Base-by-base conservation (phyloP, 2,797 vertebrate genomes). In the Falco berigora region DNA sequence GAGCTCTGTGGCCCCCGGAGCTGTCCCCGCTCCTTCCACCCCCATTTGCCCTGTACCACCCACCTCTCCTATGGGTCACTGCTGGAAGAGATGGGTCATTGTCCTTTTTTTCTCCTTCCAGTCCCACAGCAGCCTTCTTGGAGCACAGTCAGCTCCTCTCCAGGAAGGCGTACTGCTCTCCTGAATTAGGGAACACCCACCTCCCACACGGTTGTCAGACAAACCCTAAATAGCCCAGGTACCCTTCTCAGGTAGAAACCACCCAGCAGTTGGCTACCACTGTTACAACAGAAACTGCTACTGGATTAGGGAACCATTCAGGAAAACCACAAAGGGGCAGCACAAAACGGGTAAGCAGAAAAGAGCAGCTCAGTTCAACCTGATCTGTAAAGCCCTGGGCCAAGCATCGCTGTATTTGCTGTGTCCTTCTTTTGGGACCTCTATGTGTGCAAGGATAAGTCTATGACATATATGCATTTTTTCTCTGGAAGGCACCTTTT, bases 401-500 rank as follows among this genome's bases (percentile, higher is more conserved):
- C 7, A 8, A 67, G 14, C 74, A 40, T 25, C 59, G 44, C 34
- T 76, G n/a, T 30, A 52, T 63, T 55, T 58, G 11, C 62, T 16
- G 15, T 16, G 11, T 14, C 38, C n/a, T 81, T 21, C 49, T 76
- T 83, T 27, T 38, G 72, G 36, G 47, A 61, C 11, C 36, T 19
- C 6, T 36, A 59, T 0, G 0, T 22, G 32, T 30, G 20, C 63
- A 78, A 92, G 30, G 19, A 1, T 42, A 85, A 64, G 50, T 32
- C 40, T 80, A 6, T 36, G 19, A 32, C 10, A 28, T 11, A 47
- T 0, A 5, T 0, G 1, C 52, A 47, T 10, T 25, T 87, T 75
- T 75, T 64, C 56, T 58, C 42, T 50, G 72, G 52, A 63, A 72
- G 20, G 14, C 25, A 68, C 2, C 24, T 74, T 77, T 40, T 44